Percentiles rank a stretch among this genome's conserved stretches.
Conservation (phyloP, 2,888 invertebrate genomes). For the Andrena camellia region DNA sequence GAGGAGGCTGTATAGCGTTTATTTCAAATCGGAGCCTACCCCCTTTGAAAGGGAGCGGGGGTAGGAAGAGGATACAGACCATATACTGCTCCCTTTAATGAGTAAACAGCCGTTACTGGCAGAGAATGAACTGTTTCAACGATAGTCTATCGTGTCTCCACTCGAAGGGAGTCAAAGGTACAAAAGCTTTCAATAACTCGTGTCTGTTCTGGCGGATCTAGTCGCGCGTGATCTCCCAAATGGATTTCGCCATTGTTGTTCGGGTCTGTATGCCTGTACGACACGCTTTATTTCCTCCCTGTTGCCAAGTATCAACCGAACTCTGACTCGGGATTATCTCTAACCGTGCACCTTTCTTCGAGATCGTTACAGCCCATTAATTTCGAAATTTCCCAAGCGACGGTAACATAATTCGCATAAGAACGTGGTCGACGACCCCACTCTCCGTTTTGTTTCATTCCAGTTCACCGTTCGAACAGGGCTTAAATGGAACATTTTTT, state of each 20-base stretch:
- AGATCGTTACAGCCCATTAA: constrained; percentile 33
- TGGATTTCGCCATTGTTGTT: constrained; percentile 48
- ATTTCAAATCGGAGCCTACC: too few relatives aligned
- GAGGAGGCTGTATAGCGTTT: too few relatives aligned
- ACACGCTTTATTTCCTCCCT: constrained; percentile 15
- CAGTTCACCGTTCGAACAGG: neutral
- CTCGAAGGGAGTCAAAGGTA: constrained; percentile 33
- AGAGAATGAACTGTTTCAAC: constrained; percentile 14
- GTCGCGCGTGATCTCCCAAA: constrained; percentile 46
- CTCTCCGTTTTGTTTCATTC: neutral
- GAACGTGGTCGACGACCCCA: neutral
- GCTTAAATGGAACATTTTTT: constrained; percentile 30
- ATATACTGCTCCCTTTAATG: neutral
- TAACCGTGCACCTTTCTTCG: neutral
- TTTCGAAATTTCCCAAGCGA: constrained; percentile 41
- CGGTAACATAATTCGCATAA: constrained; percentile 8
- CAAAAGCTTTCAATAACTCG: constrained; percentile 45
- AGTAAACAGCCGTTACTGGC: neutral
- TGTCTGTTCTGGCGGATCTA: constrained; percentile 13
- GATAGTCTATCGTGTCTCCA: constrained; percentile 30
- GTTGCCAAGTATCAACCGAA: constrained; percentile 15
- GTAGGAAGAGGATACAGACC: neutral
- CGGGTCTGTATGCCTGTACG: neutral
- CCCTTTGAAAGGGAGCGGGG: neutral
- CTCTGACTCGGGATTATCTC: constrained; percentile 12